Conservation (phyloP, 2,797 vertebrate genomes). For the Astyanax mexicanus region DNA sequence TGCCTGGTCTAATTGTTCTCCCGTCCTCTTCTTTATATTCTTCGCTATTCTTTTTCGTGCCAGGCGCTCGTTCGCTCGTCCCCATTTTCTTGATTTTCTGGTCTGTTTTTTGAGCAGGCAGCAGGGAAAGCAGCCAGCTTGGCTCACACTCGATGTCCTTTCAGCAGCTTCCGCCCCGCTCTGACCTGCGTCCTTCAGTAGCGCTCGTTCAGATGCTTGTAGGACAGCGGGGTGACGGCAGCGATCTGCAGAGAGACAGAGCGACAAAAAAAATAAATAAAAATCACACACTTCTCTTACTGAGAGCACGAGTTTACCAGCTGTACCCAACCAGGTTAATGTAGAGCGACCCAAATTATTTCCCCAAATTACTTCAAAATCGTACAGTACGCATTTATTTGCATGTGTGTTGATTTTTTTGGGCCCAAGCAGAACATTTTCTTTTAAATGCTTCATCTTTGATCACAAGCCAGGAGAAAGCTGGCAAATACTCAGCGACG, state of each 20-base stretch:
- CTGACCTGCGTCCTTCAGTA: conserved; percentile 57
- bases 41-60: conserved; percentile 1
- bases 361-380: too few relatives aligned
- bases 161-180: conserved; percentile 40
- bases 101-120: conserved; percentile 51
- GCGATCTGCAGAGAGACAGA: conserved; percentile 65
- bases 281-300: background rate
- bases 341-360: too few relatives aligned
- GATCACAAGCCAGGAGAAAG: too few relatives aligned
- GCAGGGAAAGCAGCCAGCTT: conserved; percentile 51
- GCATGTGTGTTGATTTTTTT: too few relatives aligned
- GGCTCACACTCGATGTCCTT: conserved; percentile 47
- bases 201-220: conserved; percentile 74
- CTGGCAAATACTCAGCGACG: too few relatives aligned
- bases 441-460: too few relatives aligned
- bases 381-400: too few relatives aligned
- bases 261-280: too few relatives aligned
- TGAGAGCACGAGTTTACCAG: background rate
- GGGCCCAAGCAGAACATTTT: too few relatives aligned
- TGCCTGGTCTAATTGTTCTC: conserved; percentile 31
- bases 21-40: conserved; percentile 7
- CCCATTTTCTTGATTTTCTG: conserved; percentile 30
- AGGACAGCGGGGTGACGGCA: conserved; percentile 77
- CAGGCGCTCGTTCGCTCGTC: conserved; percentile 19
- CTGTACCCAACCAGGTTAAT: background rate